These are phyloP conservation scores for Drosophila eohydei DNA, from an alignment of 2,888 invertebrate genomes.

Conservation along the genomic window DNA sequence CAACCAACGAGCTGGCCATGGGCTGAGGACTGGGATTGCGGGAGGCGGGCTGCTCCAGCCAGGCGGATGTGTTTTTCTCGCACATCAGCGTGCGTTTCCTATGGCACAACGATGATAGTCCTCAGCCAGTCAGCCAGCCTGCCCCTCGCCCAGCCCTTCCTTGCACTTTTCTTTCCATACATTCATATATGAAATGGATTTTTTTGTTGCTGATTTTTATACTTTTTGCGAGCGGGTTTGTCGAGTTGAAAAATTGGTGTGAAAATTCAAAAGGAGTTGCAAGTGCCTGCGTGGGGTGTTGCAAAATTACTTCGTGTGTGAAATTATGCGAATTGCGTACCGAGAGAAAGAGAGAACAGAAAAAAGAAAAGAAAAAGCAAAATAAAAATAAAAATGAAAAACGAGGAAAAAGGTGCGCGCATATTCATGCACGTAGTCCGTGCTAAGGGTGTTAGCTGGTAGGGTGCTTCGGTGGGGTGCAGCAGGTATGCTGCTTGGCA, in stretches of 20 bases:
- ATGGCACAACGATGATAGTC: conserved; percentile 74
- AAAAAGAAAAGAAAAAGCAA: conserved; percentile 15
- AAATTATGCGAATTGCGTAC: conserved; percentile 82
- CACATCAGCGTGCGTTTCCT: conserved; percentile 81
- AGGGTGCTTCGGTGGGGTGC: conserved; percentile 14
- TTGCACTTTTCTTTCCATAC: conserved; percentile 28
- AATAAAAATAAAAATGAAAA: conserved; percentile 44
- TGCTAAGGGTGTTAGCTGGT: conserved; percentile 24
- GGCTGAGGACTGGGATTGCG: conserved; percentile 24
- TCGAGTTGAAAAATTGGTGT: conserved; percentile 83
- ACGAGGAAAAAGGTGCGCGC: conserved; percentile 69
- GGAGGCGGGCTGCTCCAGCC: conserved; percentile 38
- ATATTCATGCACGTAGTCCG: conserved; percentile 76
- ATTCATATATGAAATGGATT: conserved; percentile 46
- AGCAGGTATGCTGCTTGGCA: conserved; percentile 61
- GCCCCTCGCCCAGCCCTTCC: conserved; percentile 1
- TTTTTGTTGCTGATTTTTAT: conserved; percentile 60
- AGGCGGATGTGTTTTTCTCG: conserved; percentile 79
- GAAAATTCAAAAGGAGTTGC: conserved; percentile 83
- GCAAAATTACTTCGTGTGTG: conserved; percentile 82
- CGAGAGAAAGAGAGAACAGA: conserved; percentile 2
- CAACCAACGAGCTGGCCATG: conserved; percentile 32
- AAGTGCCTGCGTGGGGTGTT: conserved; percentile 73
- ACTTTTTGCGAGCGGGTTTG: conserved; percentile 65
- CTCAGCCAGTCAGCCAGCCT: conserved; percentile 8